Base-by-base conservation (phyloP, 2,888 invertebrate species). In the Ommatoiulus sabulosus region DNA sequence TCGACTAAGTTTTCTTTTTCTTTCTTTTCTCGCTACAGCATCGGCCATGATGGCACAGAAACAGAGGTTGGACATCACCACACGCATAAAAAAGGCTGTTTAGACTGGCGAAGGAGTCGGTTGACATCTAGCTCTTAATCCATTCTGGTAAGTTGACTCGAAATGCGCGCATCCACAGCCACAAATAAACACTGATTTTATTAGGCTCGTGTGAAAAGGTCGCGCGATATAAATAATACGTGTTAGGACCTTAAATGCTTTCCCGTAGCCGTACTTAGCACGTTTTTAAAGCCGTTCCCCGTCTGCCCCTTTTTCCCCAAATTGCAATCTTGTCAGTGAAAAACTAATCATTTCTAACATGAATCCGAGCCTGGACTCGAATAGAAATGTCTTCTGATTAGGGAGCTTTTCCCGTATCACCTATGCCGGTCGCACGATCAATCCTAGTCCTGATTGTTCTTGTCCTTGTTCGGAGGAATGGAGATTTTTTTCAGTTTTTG, bases 261-360 rank as follows among this genome's bases (percentile, higher is more conserved):
- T 52, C 52, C 15, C 17, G 52, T 12, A 17, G 15, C 52, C 52
- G 15, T 52, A 52, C 52, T 52, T 52, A 52, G 52, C 52, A 17
- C 15, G 52, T 17, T 52, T 35, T 52, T 52, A 52, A 52, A 52
- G 52, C 52, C 15, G 52, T 52, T 35, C 52, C 52, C 52, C 52
- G 10, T 52, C 52, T 52, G 52, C 52, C 52, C 52, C 52, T 52
- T 35, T 35, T 35, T 52, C 52, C 52, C 52, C 12, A 52, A 52
- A 52, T 52, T 52, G 52, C 52, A 52, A 52, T 52, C 52, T 52
- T 52, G 52, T 52, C 52, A 52, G 52, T 17, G 84, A 43, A 84
- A 84, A 84, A 84, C 84, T 84, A 84, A 84, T 84, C 84, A 84
- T 84, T 84, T 24, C 35, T 52, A 84, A 84, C 35, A 24, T 84